Evolutionary conservation across 2,113 vertebrate genomes (phyloP).

Genomic region (Gavialis gangeticus): DNA sequence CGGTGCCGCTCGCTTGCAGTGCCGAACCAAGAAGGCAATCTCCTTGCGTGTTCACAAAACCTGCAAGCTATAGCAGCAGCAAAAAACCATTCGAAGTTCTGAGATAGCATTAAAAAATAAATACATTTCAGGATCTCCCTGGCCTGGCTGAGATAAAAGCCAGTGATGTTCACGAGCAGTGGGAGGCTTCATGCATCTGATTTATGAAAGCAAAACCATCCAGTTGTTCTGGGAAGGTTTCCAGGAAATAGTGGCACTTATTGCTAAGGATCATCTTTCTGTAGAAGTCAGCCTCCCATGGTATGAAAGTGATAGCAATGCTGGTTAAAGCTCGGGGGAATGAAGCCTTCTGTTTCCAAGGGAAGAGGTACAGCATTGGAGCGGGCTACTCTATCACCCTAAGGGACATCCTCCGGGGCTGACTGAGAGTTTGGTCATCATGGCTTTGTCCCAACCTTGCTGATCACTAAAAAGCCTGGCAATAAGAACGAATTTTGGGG

Average conservation of each 20-base stretch:
- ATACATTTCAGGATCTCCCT: slow-evolving; percentile 37
- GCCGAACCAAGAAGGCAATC: background rate
- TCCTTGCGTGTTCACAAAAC: background rate
- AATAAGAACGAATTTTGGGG: background rate
- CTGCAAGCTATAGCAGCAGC: background rate
- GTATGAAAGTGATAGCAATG: slow-evolving; percentile 1
- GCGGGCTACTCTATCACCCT: background rate
- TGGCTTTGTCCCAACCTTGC: background rate
- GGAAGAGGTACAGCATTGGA: background rate
- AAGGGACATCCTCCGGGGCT: background rate
- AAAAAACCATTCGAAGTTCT: slow-evolving; percentile 19
- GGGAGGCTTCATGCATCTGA: slow-evolving; percentile 33
- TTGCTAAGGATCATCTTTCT: slow-evolving; percentile 1
- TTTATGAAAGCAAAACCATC: slow-evolving; percentile 35
- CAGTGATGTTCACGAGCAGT: slow-evolving; percentile 44
- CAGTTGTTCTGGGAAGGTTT: slow-evolving; percentile 48
- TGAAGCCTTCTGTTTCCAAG: background rate
- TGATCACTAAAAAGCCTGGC: background rate
- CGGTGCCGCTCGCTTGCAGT: slow-evolving; percentile 39
- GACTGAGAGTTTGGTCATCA: background rate
- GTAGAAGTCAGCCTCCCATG: background rate
- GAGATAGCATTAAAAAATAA: slow-evolving; percentile 47
- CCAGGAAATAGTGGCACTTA: slow-evolving; percentile 35
- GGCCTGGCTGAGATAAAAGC: slow-evolving; percentile 16
- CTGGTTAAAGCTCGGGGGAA: background rate